Evolutionary conservation across 2,797 vertebrate genomes (phyloP).

Genomic region (Australoheros facetus): DNA sequence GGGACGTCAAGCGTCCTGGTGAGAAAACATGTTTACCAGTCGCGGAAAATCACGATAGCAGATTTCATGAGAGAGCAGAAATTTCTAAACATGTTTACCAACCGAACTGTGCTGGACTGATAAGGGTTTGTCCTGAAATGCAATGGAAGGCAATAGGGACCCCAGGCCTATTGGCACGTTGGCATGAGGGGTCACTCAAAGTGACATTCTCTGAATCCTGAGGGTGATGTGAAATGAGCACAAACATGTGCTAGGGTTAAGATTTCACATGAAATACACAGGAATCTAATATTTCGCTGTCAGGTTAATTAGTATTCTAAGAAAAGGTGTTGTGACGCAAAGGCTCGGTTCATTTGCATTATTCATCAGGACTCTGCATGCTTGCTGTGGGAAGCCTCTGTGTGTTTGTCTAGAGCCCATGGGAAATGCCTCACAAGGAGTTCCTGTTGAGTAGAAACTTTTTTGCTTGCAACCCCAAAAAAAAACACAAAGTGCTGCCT

Average conservation of each 20-base stretch:
- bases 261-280: constrained; percentile 28
- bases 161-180: neutral
- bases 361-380: constrained; percentile 49
- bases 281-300: constrained; percentile 31
- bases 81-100: constrained; percentile 56
- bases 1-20: constrained; percentile 35
- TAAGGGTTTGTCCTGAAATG: constrained; percentile 42
- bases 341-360: constrained; percentile 56
- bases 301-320: constrained; percentile 59
- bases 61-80: constrained; percentile 51
- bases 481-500: constrained; percentile 52
- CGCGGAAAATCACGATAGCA: constrained; percentile 12
- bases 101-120: constrained; percentile 28
- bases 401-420: constrained; percentile 31
- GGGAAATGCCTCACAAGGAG: constrained; percentile 33
- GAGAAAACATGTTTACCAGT: constrained; percentile 58
- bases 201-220: constrained; percentile 5
- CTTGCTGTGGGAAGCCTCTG: constrained; percentile 46
- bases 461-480: constrained; percentile 52
- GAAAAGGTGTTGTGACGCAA: constrained; percentile 48
- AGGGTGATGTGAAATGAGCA: constrained; percentile 20
- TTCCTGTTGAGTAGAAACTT: constrained; percentile 45
- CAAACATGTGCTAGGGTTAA: constrained; percentile 24
- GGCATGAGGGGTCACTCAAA: constrained; percentile 19
- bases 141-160: constrained; percentile 21